Conservation (phyloP, 2,888 invertebrate species). For the Anthrax anthrax region DNA sequence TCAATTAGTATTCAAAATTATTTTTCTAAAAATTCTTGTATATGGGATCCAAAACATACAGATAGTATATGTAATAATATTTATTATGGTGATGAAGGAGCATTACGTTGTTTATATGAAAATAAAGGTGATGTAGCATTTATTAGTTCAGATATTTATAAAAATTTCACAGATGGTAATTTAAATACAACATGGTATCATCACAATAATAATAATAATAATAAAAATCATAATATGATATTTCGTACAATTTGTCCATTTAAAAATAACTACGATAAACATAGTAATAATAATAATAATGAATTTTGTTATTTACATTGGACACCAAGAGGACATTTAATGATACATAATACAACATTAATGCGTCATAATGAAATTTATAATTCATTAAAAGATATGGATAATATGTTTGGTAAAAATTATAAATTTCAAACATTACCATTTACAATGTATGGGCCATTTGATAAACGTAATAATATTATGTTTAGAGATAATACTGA, state of each 20-base stretch:
- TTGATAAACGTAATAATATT: constrained; percentile 46
- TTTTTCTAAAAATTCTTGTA: constrained; percentile 56
- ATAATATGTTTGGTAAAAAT: constrained; percentile 53
- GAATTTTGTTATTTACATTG: constrained; percentile 48
- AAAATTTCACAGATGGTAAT: constrained; percentile 44
- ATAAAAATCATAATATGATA: constrained; percentile 28
- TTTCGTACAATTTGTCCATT: constrained; percentile 46
- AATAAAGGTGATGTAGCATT: constrained; percentile 72
- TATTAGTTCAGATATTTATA: constrained; percentile 45
- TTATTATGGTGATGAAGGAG: constrained; percentile 44
- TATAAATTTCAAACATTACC: constrained; percentile 42
- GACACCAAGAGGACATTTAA: constrained; percentile 52
- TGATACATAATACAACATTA: constrained; percentile 40
- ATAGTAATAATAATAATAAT: constrained; percentile 14
- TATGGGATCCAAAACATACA: constrained; percentile 33
- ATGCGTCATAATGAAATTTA: constrained; percentile 52
- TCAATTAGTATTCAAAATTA: constrained; percentile 24
- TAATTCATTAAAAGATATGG: constrained; percentile 53
- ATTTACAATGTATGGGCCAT: constrained; percentile 56
- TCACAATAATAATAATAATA: constrained; percentile 19
- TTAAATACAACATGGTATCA: constrained; percentile 32
- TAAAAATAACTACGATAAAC: constrained; percentile 21
- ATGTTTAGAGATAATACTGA: constrained; percentile 41
- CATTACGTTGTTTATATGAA: constrained; percentile 50
- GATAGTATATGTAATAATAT: constrained; percentile 24